phyloP scores from a whole-genome alignment of 2,797 vertebrate genomes.

The Setipinna tenuifilis region DNA sequence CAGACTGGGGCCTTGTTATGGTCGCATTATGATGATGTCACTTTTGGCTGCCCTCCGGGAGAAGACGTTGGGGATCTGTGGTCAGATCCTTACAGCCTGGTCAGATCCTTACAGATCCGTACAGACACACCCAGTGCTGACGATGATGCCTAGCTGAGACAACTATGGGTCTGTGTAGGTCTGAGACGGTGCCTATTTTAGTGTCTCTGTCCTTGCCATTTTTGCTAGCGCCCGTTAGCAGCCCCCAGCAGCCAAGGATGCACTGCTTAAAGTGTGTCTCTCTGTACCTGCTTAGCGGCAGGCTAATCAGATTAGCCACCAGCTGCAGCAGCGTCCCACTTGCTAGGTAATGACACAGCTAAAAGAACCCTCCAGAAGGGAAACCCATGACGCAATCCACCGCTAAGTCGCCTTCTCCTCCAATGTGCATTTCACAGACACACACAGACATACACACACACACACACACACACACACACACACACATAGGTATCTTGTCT shows the following conservation, averaged over 20 bases:
- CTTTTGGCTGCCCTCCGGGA: no score
- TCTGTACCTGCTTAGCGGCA: conserved; percentile 43
- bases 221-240: neutral
- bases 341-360: conserved; percentile 43
- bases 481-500: neutral
- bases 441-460: no score
- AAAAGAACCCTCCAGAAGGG: conserved; percentile 27
- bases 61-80: no score
- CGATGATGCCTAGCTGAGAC: neutral
- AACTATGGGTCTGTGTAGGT: neutral
- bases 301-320: conserved; percentile 52
- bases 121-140: neutral
- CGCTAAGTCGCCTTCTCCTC: conserved; percentile 19
- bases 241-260: neutral
- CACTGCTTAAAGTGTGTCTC: conserved; percentile 28
- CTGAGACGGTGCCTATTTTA: conserved; percentile 31
- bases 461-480: neutral
- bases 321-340: neutral
- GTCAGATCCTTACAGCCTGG: no score
- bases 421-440: neutral
- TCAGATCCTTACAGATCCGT: no score
- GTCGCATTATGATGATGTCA: no score
- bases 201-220: conserved; percentile 11
- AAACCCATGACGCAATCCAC: conserved; percentile 27
- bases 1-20: no score